These are phyloP conservation scores for Henricia sp. DNA, from an alignment of 53 echinoderm and acorn worm species.

Conservation along the genomic window DNA sequence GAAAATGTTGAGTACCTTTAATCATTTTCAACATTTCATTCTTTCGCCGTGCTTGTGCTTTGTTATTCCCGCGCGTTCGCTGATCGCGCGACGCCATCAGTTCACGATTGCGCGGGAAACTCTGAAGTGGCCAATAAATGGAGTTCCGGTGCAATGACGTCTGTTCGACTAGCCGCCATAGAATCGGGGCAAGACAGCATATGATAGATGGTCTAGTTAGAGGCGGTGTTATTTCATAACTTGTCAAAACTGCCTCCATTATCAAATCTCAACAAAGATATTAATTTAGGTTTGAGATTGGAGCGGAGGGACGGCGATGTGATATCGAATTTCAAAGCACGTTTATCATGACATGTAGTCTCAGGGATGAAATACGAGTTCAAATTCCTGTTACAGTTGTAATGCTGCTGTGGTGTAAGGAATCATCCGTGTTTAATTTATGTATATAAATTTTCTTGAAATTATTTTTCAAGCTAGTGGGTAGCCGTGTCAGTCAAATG, in stretches of 20 bases:
- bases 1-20: too few relatives aligned
- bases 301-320: not conserved
- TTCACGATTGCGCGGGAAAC: conserved; percentile 28
- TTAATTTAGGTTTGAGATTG: not conserved
- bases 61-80: not conserved
- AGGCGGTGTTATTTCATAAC: not conserved
- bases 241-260: conserved; percentile 4
- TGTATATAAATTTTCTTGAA: too few relatives aligned
- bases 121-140: not conserved
- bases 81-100: conserved; percentile 11
- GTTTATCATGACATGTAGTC: too few relatives aligned
- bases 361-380: too few relatives aligned
- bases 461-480: too few relatives aligned
- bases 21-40: too few relatives aligned
- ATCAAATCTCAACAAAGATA: conserved; percentile 7
- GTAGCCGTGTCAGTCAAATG: too few relatives aligned
- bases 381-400: too few relatives aligned
- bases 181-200: not conserved
- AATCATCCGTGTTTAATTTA: too few relatives aligned
- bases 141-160: conserved; percentile 4
- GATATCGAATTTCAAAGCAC: not conserved
- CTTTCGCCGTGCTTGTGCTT: not conserved
- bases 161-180: not conserved
- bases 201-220: not conserved
- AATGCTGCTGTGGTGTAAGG: too few relatives aligned